Conservation (phyloP, 1,140 invertebrate species). For the Drosophila insularis region DNA sequence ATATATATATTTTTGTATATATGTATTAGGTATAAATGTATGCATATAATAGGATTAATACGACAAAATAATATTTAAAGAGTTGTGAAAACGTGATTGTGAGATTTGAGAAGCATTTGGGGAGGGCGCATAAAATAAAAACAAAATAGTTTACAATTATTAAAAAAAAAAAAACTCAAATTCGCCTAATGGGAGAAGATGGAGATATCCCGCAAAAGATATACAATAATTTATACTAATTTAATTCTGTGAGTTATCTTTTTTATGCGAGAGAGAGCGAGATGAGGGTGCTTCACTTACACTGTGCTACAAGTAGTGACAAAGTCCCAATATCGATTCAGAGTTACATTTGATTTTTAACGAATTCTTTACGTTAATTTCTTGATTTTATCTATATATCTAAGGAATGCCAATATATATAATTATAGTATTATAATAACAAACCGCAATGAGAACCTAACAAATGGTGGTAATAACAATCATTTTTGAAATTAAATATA, state of each 20-base stretch:
- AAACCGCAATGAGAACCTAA: background rate
- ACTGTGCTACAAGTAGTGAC: background rate
- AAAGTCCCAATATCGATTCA: no score
- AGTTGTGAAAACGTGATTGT: constrained; percentile 55
- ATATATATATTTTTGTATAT: constrained; percentile 26
- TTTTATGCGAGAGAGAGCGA: background rate
- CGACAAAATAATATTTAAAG: constrained; percentile 52
- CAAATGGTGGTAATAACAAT: background rate
- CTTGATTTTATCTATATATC: background rate
- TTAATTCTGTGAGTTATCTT: background rate
- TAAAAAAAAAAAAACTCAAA: background rate
- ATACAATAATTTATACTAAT: background rate
- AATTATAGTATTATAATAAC: background rate
- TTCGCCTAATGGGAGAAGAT: background rate
- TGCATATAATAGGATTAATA: constrained; percentile 68
- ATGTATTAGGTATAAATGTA: constrained; percentile 18
- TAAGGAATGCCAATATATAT: constrained; percentile 1
- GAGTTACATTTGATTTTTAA: background rate
- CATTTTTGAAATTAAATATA: background rate
- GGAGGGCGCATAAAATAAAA: constrained; percentile 50
- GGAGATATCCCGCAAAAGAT: background rate
- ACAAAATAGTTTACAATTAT: constrained; percentile 65
- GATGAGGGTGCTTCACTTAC: background rate
- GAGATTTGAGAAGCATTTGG: constrained; percentile 66
- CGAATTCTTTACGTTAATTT: background rate